Evolutionary conservation across 1,140 invertebrate species (phyloP), one percentile per base, ranked within the genome.

Genomic region (Brachionus rotundiformis): DNA sequence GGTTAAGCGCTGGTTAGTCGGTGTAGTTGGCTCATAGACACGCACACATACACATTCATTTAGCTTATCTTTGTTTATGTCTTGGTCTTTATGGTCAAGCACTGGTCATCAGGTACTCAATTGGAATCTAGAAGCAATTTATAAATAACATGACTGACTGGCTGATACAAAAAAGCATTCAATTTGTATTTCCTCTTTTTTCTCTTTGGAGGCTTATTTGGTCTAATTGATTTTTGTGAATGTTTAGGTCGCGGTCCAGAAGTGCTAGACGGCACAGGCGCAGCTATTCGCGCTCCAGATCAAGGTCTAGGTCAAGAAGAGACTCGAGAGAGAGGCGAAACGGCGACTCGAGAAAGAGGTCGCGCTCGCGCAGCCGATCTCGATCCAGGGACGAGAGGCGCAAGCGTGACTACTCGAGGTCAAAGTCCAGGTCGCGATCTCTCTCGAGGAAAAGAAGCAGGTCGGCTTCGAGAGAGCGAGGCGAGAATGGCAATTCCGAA

Each of bases 61-160:
- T 2, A 39, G 5, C 36, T 1, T 54, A 16, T 54, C 47, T 19
- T 54, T 31, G 27, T 29, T 31, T 8, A 8, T 68, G 63, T 68
- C n/a, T 68, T 68, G 63, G 63, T 68, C 31, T 68, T 31, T 2
- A 36, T 16, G 11, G 31, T 19, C 63, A 68, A 33, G 63, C 16
- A 68, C 29, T 33, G 29, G 19, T 68, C 25, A 63, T 63, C 29
- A 63, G 29, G 0, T n/a, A 63, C 13, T 68, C 16, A 68, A 41
- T 2, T 10, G 13, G 36, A 39, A 39, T 39, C n/a, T n/a, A 13
- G 11, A 68, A 31, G 16, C 11, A n/a, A 16, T n/a, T n/a, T n/a
- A 33, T 39, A 39, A 68, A 11, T 36, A 68, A 68, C 63, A 68
- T n/a, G n/a, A n/a, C n/a, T n/a, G 63, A 68, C 63, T 33, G 63